Evolutionary conservation across 2,888 invertebrate genomes (phyloP), one percentile per base, ranked within the genome.

Genomic region (Megalurothrips usitatus): DNA sequence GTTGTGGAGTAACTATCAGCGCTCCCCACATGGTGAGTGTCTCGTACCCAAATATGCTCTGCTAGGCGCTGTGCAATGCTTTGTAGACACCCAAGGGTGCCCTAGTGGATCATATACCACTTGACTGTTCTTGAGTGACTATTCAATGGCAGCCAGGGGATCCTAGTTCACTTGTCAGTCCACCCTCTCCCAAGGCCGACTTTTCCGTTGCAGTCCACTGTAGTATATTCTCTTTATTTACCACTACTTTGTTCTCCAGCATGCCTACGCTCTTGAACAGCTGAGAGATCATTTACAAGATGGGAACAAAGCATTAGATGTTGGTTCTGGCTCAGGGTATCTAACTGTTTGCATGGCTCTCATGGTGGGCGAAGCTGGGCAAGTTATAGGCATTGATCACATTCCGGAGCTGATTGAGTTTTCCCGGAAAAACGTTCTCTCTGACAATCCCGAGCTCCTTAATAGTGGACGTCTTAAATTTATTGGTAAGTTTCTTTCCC

Each of bases 301-400:
- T 81, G 96, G 96, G 17, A 92, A 92, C 81, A 92, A 90, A 85
- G 95, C 95, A 3, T 88, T 98, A 83, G 98, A 98, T 88, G 96
- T 98, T 79, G 98, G 98, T 19, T 96, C 96, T 43, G 98, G 98
- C 0, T 96, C 96, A 82, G 98, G 98, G 3, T 98, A 97, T 87
- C 89, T 98, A 78, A 96, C 97, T 1, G 94, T 94, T 19, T 97
- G 97, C 85, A 96, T 98, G 93, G 93, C 94, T 26, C 88, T 93
- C 58, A 95, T 96, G 92, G 90, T 96, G 79, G 94, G 94, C 12
- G 89, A 91, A 78, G 89, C 89, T 81, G 93, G 92, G 8, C 86
- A 87, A 81, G 93, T 93, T 0, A 90, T 97, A 80, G 98, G 98
- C 8, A 94, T 98, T 83, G 98, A 98, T 85, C 97, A 98, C 87